These are phyloP conservation scores for Calliphora vomitoria DNA, from an alignment of 2,888 invertebrate species.

Conservation along the genomic window DNA sequence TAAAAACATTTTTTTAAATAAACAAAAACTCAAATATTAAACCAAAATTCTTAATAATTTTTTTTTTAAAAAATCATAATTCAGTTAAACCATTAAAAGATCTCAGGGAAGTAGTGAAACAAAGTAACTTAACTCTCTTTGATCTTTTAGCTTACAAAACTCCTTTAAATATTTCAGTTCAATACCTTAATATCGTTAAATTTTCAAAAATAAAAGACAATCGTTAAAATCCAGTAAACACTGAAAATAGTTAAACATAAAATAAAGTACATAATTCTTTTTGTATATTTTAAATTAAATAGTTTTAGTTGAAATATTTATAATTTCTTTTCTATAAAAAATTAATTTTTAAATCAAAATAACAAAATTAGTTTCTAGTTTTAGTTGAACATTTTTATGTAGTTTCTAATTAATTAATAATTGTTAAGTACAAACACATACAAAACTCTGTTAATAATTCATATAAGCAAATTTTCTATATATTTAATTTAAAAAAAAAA, in stretches of 20 bases:
- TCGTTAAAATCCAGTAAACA: slow-evolving; percentile 54
- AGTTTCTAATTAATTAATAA: slow-evolving; percentile 2
- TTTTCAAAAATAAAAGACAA: slow-evolving; percentile 56
- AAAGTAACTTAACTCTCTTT: too few species aligned
- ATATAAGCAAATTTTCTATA: not conserved
- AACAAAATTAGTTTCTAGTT: not conserved
- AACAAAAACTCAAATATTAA: not conserved
- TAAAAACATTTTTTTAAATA: not conserved
- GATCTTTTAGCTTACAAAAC: too few species aligned
- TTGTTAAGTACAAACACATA: not conserved
- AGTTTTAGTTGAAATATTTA: too few species aligned
- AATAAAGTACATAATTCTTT: not conserved
- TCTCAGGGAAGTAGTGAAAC: too few species aligned
- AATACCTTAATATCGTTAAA: too few species aligned
- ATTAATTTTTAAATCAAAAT: not conserved
- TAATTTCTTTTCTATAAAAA: too few species aligned
- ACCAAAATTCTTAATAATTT: not conserved
- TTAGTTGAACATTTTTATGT: slow-evolving; percentile 8
- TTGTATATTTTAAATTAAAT: not conserved
- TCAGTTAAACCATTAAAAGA: too few species aligned
- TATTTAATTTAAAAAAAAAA: not conserved
- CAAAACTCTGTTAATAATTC: not conserved
- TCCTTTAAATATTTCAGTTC: too few species aligned
- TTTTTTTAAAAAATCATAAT: too few species aligned
- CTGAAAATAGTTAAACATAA: slow-evolving; percentile 16